phyloP scores from a whole-genome alignment of 2,113 vertebrate species.

The Thymallus thymallus region DNA sequence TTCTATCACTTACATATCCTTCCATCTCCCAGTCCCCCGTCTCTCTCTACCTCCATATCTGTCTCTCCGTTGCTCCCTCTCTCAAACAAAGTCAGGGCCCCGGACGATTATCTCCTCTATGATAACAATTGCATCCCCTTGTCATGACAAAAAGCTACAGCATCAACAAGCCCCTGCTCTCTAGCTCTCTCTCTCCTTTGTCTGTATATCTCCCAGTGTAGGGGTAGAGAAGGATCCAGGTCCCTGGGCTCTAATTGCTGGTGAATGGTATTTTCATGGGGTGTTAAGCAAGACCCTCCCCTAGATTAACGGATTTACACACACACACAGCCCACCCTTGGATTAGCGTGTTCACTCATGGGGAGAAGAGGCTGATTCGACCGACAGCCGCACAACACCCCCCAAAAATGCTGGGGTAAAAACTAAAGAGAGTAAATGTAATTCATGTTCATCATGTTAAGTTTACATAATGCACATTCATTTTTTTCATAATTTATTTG shows the following conservation, averaged over 20 bases:
- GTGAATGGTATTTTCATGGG: conserved; percentile 93
- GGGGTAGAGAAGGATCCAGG: conserved; percentile 69
- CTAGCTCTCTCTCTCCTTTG: conserved; percentile 33
- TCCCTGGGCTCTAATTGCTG: conserved; percentile 84
- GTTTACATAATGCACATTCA: too few species aligned
- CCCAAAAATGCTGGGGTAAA: too few species aligned
- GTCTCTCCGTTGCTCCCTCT: neutral
- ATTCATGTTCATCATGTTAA: too few species aligned
- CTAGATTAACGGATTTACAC: conserved; percentile 82
- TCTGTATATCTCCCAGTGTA: conserved; percentile 67
- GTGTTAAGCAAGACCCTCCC: conserved; percentile 80
- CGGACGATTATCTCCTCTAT: too few species aligned
- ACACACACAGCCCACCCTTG: conserved; percentile 67
- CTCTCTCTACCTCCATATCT: too few species aligned
- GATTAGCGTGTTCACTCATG: conserved; percentile 92
- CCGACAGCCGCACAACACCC: conserved; percentile 82
- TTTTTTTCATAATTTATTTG: too few species aligned
- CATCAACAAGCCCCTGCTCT: too few species aligned
- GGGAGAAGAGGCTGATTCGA: conserved; percentile 90
- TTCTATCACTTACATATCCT: neutral
- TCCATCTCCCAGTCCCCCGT: too few species aligned
- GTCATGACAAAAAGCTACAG: too few species aligned
- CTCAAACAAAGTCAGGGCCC: too few species aligned
- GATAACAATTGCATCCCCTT: too few species aligned
- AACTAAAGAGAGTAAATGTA: too few species aligned